Evolutionary conservation across 2,888 invertebrate species (phyloP).

Genomic region (Lochmaea crataegi): DNA sequence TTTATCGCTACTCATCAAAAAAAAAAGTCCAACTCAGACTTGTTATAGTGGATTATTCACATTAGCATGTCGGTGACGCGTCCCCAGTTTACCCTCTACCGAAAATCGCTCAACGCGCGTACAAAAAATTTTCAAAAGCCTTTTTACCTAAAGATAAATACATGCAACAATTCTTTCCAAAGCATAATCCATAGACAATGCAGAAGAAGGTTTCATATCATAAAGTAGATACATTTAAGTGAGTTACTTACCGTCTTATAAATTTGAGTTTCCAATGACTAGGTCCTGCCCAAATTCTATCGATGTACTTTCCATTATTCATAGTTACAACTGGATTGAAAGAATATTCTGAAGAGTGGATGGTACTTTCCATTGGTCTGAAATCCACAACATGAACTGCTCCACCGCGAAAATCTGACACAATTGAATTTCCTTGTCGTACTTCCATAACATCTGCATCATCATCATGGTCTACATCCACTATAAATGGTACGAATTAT

Average conservation of each 20-base stretch:
- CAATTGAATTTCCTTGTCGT: background rate
- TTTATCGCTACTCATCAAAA: no score
- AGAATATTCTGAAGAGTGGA: slow-evolving; percentile 75
- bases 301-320: slow-evolving; percentile 50
- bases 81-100: no score
- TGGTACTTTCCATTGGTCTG: slow-evolving; percentile 58
- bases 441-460: background rate
- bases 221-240: no score
- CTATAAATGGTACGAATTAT: slow-evolving; percentile 1
- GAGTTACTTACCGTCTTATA: slow-evolving; percentile 39
- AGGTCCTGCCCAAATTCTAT: slow-evolving; percentile 82
- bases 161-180: no score
- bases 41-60: no score
- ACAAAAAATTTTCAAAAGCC: no score
- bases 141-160: no score
- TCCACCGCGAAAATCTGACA: slow-evolving; percentile 14
- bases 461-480: slow-evolving; percentile 25
- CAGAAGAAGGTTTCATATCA: no score
- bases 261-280: slow-evolving; percentile 82
- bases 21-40: no score
- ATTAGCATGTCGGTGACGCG: no score
- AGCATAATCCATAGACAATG: background rate
- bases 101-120: no score
- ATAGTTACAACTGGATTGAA: slow-evolving; percentile 70
- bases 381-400: slow-evolving; percentile 39